Base-by-base conservation (phyloP, 2,797 vertebrate genomes). In the Meda fulgida region DNA sequence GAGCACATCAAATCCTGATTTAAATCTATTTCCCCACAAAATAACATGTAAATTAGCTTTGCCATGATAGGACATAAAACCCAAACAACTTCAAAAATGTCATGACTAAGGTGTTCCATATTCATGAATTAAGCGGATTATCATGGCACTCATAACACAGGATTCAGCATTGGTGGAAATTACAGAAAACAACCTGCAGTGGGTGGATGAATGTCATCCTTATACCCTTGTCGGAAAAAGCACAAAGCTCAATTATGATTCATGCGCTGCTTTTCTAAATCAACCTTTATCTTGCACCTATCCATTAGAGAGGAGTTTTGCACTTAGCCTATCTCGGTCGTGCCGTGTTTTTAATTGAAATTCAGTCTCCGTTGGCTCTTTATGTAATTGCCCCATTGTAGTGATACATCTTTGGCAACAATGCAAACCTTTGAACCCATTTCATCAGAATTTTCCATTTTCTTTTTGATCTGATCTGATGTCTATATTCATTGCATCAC, bases 111-210 rank as follows among this genome's bases (percentile, higher is more conserved):
- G 89, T 90, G 83, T 90, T 94, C 91, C 90, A 91, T 88, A 92
- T 94, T 93, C 90, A 88, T 90, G 90, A 91, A 89, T 92, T 92
- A 93, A 93, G 92, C 89, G 90, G 92, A 93, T 94, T 93, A 94
- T 92, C 83, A 91, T 58, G 55, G 51, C 53, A 48, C 78, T 78
- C 60, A 73, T 58, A 58, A 84, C 58, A 78, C 80, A 80, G 55
- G 53, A 71, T 87, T 84, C 66, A 60, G 76, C 75, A 77, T 72
- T 14, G 78, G n/a, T 34, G 89, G 87, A 81, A 91, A 90, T 93
- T 91, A 77, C 48, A 31, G 34, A 88, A 90, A 91, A 85, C 72
- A 86, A 88, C 88, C 90, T 80, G 81, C 36, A 80, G 87, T 81
- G 85, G 88, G 90, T 79, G 85, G 55, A 73, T 31, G 81, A 55